A percentile compares a stretch with the other conserved stretches of the same genome.
Conservation (phyloP, 2,888 invertebrate genomes). For the Drosophila histrio region DNA sequence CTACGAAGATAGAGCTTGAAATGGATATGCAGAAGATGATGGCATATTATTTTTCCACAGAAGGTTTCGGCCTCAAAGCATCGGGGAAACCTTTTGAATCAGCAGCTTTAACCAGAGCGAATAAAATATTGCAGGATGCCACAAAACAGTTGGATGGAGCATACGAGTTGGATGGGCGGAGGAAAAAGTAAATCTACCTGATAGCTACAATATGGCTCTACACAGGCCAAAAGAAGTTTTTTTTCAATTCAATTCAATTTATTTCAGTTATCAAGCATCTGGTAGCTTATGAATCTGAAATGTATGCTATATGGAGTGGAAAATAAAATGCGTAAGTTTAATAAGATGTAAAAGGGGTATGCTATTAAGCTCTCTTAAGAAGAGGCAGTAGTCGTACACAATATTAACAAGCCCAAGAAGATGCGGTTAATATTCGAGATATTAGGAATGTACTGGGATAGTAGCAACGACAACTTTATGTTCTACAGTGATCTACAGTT, state of each 20-base stretch:
- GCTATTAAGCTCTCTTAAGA: neutral
- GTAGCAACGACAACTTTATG: constrained; percentile 4
- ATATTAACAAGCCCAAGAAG: too few relatives aligned
- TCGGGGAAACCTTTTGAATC: neutral
- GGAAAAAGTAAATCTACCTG: neutral
- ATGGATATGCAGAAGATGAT: too few relatives aligned
- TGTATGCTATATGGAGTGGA: neutral
- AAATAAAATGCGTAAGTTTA: neutral
- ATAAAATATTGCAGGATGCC: neutral
- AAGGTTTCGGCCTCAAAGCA: neutral
- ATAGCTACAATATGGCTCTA: constrained; percentile 1
- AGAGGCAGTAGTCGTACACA: neutral
- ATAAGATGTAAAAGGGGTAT: neutral
- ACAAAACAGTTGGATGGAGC: neutral
- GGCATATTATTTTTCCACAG: too few relatives aligned
- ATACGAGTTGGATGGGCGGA: neutral
- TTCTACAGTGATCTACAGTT: constrained; percentile 16
- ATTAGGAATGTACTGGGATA: constrained; percentile 10
- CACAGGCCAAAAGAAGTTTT: too few relatives aligned
- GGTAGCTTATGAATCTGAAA: too few relatives aligned
- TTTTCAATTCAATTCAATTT: too few relatives aligned
- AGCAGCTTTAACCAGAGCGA: neutral
- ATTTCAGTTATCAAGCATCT: too few relatives aligned
- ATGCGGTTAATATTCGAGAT: constrained; percentile 1
- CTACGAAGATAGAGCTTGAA: too few relatives aligned